A percentile compares a stretch with the other conserved stretches of the same genome.
phyloP scores from a whole-genome alignment of 2,113 vertebrate species.

The Corythoichthys intestinalis region DNA sequence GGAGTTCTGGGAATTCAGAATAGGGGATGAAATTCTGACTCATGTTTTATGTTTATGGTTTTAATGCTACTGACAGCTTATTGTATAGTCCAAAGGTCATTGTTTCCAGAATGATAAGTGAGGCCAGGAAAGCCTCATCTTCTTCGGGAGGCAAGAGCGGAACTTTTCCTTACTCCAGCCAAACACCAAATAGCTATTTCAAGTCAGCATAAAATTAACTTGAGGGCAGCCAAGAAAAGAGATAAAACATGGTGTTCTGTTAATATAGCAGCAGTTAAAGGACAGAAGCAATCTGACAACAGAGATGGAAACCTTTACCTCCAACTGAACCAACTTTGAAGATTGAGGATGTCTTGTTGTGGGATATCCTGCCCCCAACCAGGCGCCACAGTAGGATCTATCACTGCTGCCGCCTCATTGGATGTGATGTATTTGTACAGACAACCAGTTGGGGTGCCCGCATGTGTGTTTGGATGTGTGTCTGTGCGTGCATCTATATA shows the following conservation, averaged over 20 bases:
- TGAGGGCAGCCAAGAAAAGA: constrained; percentile 45
- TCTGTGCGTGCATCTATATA: constrained; percentile 5
- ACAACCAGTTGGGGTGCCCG: constrained; percentile 27
- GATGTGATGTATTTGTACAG: constrained; percentile 47
- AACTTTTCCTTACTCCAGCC: constrained; percentile 44
- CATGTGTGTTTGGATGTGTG: no score
- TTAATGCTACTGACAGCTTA: constrained; percentile 33
- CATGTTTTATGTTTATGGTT: constrained; percentile 22
- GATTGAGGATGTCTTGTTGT: constrained; percentile 49
- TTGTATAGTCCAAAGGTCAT: constrained; percentile 36
- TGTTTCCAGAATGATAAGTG: constrained; percentile 3
- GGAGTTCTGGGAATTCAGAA: background rate
- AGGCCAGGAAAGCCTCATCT: constrained; percentile 34
- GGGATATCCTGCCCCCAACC: constrained; percentile 34
- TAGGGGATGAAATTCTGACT: constrained; percentile 10
- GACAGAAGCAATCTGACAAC: constrained; percentile 47
- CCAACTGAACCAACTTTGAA: constrained; percentile 56
- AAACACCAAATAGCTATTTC: constrained; percentile 48
- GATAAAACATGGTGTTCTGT: constrained; percentile 46
- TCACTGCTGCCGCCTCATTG: constrained; percentile 38
- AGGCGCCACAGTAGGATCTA: constrained; percentile 39
- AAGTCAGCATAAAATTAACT: constrained; percentile 39
- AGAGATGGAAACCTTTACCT: constrained; percentile 60
- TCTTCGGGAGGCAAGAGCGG: constrained; percentile 36
- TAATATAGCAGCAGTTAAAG: constrained; percentile 50